Evolutionary conservation across 2,888 invertebrate species (phyloP), one percentile per base, ranked within the genome.

Genomic region (Pediacus dermestoides): DNA sequence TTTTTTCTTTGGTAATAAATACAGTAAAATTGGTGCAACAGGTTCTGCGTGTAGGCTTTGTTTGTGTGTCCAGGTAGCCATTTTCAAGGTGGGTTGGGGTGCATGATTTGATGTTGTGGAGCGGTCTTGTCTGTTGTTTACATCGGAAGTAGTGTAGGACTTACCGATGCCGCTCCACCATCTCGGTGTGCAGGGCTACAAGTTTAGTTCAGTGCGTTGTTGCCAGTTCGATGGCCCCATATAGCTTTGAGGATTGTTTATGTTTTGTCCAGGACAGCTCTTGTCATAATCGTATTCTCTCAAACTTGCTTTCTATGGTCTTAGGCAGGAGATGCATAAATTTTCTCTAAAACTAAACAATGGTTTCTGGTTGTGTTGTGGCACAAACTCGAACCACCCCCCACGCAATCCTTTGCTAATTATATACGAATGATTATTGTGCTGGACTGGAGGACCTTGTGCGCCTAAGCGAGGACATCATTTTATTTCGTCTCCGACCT

Each of bases 11-110:
- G 8, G 11, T 11, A 4, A 13, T n/a, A 14, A 7, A 28, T 13
- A 4, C 23, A 23, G n/a, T 48, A 34, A 30, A 41, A 42, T 46
- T 42, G 58, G 66, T 56, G 74, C 76, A 77, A 77, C 76, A 76
- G 76, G 76, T 76, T 70, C 72, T 71, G 71, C 73, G 37, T 28
- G 36, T 34, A 34, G 30, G 49, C 37, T 42, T 40, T 36, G 52
- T 51, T 60, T 58, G 74, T 74, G 74, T 74, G 72, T 73, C 72
- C 74, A 75, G 75, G 75, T 76, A 76, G 76, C 75, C 75, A 76
- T 75, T 60, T 60, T 63, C 61, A 57, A 62, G 61, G 60, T 62
- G 60, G 60, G 57, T 50, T 44, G 13, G 47, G 51, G 48, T 46
- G 42, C 39, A 34, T 36, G 35, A 27, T 30, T 38, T 8, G 39